Base-by-base conservation (phyloP, 64 coral and sea anemone species). In the Platygyra sinensis region DNA sequence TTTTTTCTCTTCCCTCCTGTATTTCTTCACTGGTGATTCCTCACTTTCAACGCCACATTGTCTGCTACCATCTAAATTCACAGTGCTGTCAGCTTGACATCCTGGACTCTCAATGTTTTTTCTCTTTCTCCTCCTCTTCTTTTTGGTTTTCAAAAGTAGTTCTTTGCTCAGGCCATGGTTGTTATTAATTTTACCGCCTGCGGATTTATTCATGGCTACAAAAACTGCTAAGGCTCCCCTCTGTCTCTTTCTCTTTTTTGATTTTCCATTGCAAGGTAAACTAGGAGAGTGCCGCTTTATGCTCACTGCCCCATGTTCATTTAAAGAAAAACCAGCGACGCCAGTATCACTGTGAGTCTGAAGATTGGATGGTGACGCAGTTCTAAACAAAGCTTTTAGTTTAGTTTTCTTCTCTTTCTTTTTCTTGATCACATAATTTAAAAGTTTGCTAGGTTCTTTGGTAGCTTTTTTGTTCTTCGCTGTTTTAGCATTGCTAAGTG, bases 341-440 rank as follows among this genome's bases (percentile, higher is more conserved):
- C 81, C 36, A 51, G 5, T 72, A 8, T 32, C 62, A 29, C 65
- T 27, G 10, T 69, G 65, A 69, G 65, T 27, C 25, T 64, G 36
- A 85, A 50, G 0, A 67, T 85, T 85, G 1, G 36, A 71, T 51
- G 81, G 63, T 8, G 81, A 85, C 12, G 67, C 15, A 85, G 81
- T 85, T 39, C 62, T 71, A 13, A 85, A 71, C 5, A 85, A 28
- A 50, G 18, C 22, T 71, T 38, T 69, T 42, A 30, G 25, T 24
- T 72, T 72, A n/a, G 33, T 85, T 51, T 64, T 29, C 67, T 85
- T 85, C 63, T 85, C 63, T 46, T 85, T 85, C 61, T 85, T 85
- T 31, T 85, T 85, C 63, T 85, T 85, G 81, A 85, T 67, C 10
- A 85, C 81, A 71, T 85, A 85, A 85, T 85, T 85, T n/a, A 71